These are phyloP conservation scores for Salarias fasciatus DNA, from an alignment of 2,797 vertebrate genomes.

Conservation along the genomic window DNA sequence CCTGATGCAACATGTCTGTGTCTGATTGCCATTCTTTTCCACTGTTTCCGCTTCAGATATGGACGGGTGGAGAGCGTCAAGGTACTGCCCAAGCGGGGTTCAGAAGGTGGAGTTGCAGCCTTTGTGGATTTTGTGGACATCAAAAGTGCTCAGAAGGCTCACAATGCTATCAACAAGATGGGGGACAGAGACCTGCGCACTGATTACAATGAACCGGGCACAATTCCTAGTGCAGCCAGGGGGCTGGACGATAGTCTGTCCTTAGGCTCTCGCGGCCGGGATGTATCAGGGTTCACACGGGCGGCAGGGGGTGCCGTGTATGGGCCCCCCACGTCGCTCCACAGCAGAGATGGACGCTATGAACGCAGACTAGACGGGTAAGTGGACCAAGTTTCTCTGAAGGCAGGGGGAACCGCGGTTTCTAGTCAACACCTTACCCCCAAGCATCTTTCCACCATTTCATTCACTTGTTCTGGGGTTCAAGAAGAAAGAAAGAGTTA, in stretches of 20 bases:
- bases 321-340: conserved; percentile 94
- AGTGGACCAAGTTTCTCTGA: conserved; percentile 97
- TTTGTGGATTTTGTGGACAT: conserved; percentile 99
- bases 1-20: background rate
- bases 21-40: conserved; percentile 11
- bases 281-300: conserved; percentile 99
- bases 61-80: conserved; percentile 99
- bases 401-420: conserved; percentile 77
- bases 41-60: conserved; percentile 85
- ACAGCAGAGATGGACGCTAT: conserved; percentile 99
- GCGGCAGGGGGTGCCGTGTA: conserved; percentile 94
- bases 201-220: conserved; percentile 99
- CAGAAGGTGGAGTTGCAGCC: conserved; percentile 97
- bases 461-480: conserved; percentile 73
- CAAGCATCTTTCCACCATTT: conserved; percentile 82
- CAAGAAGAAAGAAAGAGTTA: conserved; percentile 53
- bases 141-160: conserved; percentile 99
- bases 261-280: conserved; percentile 93
- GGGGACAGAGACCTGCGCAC: conserved; percentile 99
- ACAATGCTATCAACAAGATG: conserved; percentile 99
- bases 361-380: conserved; percentile 99
- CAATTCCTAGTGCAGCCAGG: conserved; percentile 96
- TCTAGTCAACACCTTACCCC: conserved; percentile 77
- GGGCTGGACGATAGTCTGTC: conserved; percentile 99
- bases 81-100: conserved; percentile 98